Percentiles rank a stretch among this genome's conserved stretches.
Conservation (phyloP, 2,797 vertebrate species). For the Neosilurus hyrtlii region DNA sequence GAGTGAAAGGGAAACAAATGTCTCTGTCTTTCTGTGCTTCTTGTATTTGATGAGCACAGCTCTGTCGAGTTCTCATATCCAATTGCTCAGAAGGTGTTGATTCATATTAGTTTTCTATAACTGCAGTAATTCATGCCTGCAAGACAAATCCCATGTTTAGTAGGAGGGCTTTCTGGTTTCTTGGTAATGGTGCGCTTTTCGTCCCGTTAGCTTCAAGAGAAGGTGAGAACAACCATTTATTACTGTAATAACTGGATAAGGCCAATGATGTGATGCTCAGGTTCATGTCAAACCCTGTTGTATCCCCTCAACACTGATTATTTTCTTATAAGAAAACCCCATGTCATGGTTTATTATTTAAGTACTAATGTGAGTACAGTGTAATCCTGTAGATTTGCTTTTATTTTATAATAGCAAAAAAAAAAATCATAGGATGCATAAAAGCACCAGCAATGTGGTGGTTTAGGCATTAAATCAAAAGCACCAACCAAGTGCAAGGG, state of each 20-base stretch:
- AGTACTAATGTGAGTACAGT: not conserved
- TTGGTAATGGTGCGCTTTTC: not conserved
- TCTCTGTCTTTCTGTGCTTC: no score
- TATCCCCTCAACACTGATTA: no score
- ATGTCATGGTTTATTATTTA: not conserved
- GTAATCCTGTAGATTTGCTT: not conserved
- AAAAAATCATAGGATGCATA: not conserved
- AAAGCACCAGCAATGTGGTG: not conserved
- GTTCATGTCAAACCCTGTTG: not conserved
- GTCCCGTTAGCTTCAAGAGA: not conserved
- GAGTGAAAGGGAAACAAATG: no score
- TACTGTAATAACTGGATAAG: not conserved
- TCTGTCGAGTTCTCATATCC: not conserved
- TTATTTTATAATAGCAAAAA: not conserved
- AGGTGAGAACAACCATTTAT: not conserved
- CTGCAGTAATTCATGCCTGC: no score
- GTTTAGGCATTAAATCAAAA: slow-evolving; percentile 26
- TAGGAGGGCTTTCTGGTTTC: not conserved
- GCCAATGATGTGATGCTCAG: no score
- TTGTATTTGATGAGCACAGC: no score
- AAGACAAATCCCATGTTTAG: not conserved
- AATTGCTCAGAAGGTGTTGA: not conserved
- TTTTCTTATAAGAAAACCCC: not conserved
- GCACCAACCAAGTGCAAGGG: slow-evolving; percentile 1
- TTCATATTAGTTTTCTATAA: not conserved